Evolutionary conservation across 2,797 vertebrate species (phyloP), one percentile per base, ranked within the genome.

Genomic region (Oreochromis grahami): DNA sequence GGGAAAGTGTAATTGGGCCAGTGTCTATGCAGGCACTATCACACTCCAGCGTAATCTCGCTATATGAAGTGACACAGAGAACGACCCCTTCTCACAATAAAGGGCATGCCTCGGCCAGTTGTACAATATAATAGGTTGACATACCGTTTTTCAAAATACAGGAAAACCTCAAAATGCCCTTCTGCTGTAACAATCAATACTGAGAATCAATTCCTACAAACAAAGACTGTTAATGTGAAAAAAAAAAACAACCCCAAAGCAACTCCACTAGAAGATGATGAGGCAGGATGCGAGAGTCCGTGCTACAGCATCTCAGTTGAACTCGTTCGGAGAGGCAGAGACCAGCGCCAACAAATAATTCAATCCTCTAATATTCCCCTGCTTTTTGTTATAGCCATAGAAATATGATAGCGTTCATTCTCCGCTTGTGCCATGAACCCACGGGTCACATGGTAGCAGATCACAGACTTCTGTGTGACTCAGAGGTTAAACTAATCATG

Each of bases 381-480:
- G 86, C 91, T 94, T 92, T 94, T 90, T 92, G 93, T 96, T 93
- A 87, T 92, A 85, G 92, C 92, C 88, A 88, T 70, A 82, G 96
- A 96, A 97, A 96, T 95, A 52, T 58, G 95, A 97, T 96, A 96
- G 92, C 86, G 93, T 97, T 97, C 94, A 96, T 97, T 95, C 94
- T 89, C 93, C 88, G 90, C 93, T 87, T 88, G 94, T 93, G 94
- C 92, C 93, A 94, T 96, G 95, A 93, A 95, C 94, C 92, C 82
- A 86, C 93, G 83, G 95, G 96, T 96, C 96, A 96, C 91, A 92
- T 96, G 92, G 95, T 92, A 94, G 96, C 95, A 95, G 93, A 95
- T 95, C 96, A 96, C 93, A 97, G 94, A 84, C 88, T 81, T 93
- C 90, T 93, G 95, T 92, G 93, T 89, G 92, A 92, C 95, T 94